Evolutionary conservation across 1,140 invertebrate genomes (phyloP).

Genomic region (Rhyacophila brunnea): DNA sequence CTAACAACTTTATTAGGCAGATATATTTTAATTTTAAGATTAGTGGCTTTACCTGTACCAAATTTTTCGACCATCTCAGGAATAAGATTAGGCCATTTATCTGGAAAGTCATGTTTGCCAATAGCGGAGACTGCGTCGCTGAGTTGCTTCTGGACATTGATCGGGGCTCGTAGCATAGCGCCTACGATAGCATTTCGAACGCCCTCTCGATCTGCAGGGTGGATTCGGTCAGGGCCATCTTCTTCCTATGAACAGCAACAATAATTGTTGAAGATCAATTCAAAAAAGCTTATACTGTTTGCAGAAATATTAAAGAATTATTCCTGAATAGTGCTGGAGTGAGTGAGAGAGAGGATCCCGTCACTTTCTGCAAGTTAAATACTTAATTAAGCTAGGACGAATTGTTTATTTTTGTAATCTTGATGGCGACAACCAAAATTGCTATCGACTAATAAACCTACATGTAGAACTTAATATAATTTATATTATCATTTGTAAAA

Average conservation of each 20-base stretch:
- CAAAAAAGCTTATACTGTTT: neutral
- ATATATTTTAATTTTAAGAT: no score
- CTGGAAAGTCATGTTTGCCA: slow-evolving; percentile 90
- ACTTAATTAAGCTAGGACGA: no score
- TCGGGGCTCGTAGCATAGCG: slow-evolving; percentile 89
- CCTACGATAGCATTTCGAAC: slow-evolving; percentile 88
- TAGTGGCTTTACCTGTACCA: slow-evolving; percentile 64
- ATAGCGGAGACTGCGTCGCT: slow-evolving; percentile 96
- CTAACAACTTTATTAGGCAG: no score
- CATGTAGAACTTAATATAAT: no score
- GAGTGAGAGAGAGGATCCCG: no score
- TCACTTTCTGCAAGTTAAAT: no score
- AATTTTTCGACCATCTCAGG: slow-evolving; percentile 92
- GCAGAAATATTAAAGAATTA: no score
- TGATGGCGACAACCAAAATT: no score
- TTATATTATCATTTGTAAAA: no score
- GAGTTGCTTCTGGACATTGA: slow-evolving; percentile 88
- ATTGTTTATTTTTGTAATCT: no score
- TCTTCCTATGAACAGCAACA: slow-evolving; percentile 63
- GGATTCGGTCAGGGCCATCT: slow-evolving; percentile 79
- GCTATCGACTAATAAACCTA: no score
- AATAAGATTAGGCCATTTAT: slow-evolving; percentile 90
- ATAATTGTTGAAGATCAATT: neutral
- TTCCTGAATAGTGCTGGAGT: no score
- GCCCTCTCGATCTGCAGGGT: slow-evolving; percentile 70